Evolutionary conservation across 2,888 invertebrate genomes (phyloP).

Genomic region (Pseudococcus jackbeardsleyi): DNA sequence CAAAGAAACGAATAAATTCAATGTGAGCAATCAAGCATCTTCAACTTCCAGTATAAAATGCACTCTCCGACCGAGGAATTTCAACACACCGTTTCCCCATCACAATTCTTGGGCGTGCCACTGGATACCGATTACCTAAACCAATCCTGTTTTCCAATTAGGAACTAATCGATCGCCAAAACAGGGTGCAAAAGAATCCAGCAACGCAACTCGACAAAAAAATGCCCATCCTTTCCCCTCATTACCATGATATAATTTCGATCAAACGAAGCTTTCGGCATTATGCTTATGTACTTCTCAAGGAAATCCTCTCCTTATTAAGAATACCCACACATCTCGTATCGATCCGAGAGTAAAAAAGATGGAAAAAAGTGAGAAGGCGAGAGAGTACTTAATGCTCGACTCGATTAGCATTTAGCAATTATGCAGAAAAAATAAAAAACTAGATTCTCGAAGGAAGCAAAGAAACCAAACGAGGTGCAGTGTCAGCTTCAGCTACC

Average conservation of each 20-base stretch:
- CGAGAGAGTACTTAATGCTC: conserved; percentile 10
- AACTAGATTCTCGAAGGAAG: background rate
- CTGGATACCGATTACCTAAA: background rate
- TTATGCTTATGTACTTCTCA: background rate
- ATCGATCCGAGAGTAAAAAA: background rate
- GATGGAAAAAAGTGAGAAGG: background rate
- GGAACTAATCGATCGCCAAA: background rate
- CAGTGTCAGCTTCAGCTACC: background rate
- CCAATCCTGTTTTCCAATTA: background rate
- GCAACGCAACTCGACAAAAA: background rate
- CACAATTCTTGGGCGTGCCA: too few species aligned
- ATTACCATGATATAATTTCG: background rate
- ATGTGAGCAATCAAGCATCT: too few species aligned
- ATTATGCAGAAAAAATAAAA: conserved; percentile 10
- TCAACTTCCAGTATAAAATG: too few species aligned
- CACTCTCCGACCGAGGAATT: too few species aligned
- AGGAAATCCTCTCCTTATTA: background rate
- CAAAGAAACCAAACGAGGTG: background rate
- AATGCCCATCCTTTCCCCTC: background rate
- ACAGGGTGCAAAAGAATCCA: background rate
- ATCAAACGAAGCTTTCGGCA: conserved; percentile 2
- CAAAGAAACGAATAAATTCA: too few species aligned
- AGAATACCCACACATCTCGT: background rate
- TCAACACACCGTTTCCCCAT: too few species aligned
- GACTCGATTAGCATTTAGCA: conserved; percentile 32